Base-by-base conservation (phyloP, 2,888 invertebrate genomes). In the Drosophila longiperda region DNA sequence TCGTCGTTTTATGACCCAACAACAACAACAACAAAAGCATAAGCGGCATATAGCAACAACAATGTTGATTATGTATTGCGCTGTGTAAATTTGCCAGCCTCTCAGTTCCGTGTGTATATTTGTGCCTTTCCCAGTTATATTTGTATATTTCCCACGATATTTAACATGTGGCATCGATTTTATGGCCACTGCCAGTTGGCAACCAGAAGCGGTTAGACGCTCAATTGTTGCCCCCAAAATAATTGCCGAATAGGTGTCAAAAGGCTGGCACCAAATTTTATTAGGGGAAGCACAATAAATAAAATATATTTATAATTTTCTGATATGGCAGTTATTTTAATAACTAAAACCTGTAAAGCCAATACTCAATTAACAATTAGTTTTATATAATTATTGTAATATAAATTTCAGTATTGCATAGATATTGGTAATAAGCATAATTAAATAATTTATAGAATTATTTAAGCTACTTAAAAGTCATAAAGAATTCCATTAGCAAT, bases 111-210 rank as follows among this genome's bases (percentile, higher is more conserved):
- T 53, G 36, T 49, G 34, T 48, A 38, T 57, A 40, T 69, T 58
- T 52, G 72, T 59, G 50, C 62, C 62, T 68, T 33, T 52, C 34
- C 57, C 57, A 60, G 53, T 50, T 49, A 45, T 64, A 65, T 73
- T 75, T 80, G 78, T 82, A 71, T 79, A 87, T 87, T 85, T 89
- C 78, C 88, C 83, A 89, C 86, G 80, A 79, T 88, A 89, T 87
- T 87, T 89, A 85, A 80, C 89, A 85, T 87, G 86, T 78, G 88
- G 88, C 87, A 87, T 87, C 85, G 87, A 87, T 87, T 87, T 89
- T 83, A 82, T 62, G 75, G 68, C 73, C 70, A 17, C 15, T 42
- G 66, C 38, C 65, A 48, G 50, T 61, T 54, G 62, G 62, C 54
- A 58, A 65, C 54, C 59, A 32, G 49, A 8, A 40, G 59, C 52